These are phyloP conservation scores for Sinella curviseta DNA, from an alignment of 1,140 invertebrate genomes.

Conservation along the genomic window DNA sequence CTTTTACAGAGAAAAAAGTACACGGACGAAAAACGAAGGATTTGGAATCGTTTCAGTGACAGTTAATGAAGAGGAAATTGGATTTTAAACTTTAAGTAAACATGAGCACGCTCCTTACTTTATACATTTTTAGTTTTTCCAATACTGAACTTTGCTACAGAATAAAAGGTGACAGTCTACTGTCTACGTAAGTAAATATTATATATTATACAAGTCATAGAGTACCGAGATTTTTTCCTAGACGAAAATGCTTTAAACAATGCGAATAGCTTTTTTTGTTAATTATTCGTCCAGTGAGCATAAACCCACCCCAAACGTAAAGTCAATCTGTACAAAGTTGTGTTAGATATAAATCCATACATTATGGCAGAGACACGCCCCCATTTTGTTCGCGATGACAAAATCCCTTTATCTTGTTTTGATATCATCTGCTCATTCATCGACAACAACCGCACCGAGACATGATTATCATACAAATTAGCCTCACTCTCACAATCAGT, in stretches of 20 bases:
- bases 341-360: background rate
- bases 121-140: background rate
- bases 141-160: too few species aligned
- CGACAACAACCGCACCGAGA: background rate
- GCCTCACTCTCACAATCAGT: background rate
- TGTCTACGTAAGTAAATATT: too few species aligned
- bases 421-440: background rate
- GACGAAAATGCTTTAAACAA: too few species aligned
- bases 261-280: too few species aligned
- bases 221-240: too few species aligned
- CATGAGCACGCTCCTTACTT: background rate
- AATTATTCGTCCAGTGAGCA: background rate
- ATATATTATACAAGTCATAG: too few species aligned
- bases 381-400: background rate
- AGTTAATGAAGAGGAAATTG: too few species aligned
- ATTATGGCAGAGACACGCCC: conserved; percentile 9
- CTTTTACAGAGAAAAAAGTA: too few species aligned
- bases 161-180: too few species aligned
- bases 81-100: background rate
- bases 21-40: too few species aligned
- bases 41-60: too few species aligned
- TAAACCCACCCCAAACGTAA: background rate
- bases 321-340: background rate
- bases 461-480: conserved; percentile 19
- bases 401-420: background rate